Conservation (phyloP, 2,113 vertebrate species). For the Ellobius talpinus region DNA sequence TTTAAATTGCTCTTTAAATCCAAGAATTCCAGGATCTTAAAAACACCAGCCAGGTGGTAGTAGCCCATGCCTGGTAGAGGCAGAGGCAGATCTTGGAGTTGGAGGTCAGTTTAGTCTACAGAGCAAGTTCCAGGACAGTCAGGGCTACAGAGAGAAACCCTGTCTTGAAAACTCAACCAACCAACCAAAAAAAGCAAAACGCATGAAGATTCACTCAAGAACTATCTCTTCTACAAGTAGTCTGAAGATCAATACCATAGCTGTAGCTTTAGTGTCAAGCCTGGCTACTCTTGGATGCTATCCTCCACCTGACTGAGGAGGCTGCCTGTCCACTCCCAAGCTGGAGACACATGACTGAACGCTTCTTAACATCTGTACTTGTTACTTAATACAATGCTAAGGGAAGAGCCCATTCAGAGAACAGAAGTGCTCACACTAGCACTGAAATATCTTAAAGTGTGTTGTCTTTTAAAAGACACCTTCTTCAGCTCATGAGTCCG, state of each 20-base stretch:
- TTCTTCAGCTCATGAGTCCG: background rate
- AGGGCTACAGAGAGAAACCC: background rate
- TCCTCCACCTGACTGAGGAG: slow-evolving; percentile 51
- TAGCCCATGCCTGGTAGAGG: background rate
- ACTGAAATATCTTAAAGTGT: slow-evolving; percentile 12
- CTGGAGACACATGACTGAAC: background rate
- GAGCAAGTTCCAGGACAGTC: background rate
- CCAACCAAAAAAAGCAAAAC: background rate
- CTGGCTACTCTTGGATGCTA: slow-evolving; percentile 48
- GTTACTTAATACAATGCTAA: slow-evolving; percentile 57
- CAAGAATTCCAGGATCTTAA: slow-evolving; percentile 44
- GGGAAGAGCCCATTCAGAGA: slow-evolving; percentile 28
- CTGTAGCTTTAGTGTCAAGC: slow-evolving; percentile 46
- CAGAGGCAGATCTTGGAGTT: background rate
- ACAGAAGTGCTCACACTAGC: slow-evolving; percentile 27
- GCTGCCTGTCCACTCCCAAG: background rate
- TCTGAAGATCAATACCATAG: slow-evolving; percentile 43
- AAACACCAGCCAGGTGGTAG: background rate
- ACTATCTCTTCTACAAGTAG: slow-evolving; percentile 28
- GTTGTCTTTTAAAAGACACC: slow-evolving; percentile 19
- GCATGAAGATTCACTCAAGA: slow-evolving; percentile 50
- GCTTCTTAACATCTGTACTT: background rate
- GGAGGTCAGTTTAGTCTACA: background rate
- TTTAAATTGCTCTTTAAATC: background rate
- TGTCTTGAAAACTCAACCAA: background rate